Evolutionary conservation across 2,113 vertebrate genomes (phyloP).

Genomic region (Microcebus tavaratra): DNA sequence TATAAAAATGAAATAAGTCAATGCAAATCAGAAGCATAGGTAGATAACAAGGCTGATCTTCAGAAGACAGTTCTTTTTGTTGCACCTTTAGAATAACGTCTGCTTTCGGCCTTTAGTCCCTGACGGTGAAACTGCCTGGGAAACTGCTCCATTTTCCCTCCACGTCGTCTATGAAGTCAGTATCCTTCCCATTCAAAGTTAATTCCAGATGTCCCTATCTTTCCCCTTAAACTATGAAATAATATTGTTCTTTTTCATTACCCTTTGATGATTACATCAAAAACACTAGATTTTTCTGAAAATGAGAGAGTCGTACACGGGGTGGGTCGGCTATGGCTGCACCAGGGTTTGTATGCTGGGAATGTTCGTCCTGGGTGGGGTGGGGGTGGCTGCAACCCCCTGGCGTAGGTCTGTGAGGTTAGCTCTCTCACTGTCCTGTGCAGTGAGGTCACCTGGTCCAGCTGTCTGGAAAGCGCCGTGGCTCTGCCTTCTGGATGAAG

Average conservation of each 20-base stretch:
- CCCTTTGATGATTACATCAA: slow-evolving; percentile 57
- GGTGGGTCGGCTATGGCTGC: background rate
- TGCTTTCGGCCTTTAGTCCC: background rate
- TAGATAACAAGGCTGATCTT: background rate
- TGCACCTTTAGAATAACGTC: background rate
- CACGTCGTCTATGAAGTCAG: slow-evolving; percentile 8
- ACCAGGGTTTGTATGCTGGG: background rate
- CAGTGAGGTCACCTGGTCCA: background rate
- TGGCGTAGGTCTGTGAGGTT: background rate
- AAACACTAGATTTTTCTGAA: slow-evolving; percentile 49
- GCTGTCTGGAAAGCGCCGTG: background rate
- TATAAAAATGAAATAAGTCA: background rate
- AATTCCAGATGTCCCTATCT: slow-evolving; percentile 65
- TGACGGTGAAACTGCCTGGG: background rate
- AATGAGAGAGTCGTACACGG: background rate
- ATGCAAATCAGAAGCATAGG: background rate
- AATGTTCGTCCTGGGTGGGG: background rate
- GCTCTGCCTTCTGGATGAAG: background rate
- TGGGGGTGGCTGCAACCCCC: background rate
- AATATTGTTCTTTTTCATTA: slow-evolving; percentile 63
- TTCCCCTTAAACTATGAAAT: slow-evolving; percentile 55
- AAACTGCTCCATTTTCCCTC: background rate
- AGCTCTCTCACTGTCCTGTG: background rate
- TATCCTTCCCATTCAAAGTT: slow-evolving; percentile 43
- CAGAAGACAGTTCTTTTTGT: background rate